These are phyloP conservation scores for Conistra vaccinii DNA, from an alignment of 2,888 invertebrate genomes.

Conservation along the genomic window DNA sequence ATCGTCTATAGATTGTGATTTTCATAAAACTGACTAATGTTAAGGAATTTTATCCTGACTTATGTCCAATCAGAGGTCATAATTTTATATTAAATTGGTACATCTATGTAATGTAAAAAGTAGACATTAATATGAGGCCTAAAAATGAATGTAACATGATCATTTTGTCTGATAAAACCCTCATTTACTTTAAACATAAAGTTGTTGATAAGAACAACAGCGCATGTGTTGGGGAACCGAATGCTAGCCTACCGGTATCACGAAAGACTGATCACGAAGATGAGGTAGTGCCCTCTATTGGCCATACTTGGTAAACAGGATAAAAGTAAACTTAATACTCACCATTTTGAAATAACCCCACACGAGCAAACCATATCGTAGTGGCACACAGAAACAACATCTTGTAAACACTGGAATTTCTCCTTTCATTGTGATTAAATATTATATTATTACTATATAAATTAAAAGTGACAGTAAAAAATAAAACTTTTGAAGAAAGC, in stretches of 20 bases:
- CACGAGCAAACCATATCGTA: conserved; percentile 63
- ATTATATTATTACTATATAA: too few species aligned
- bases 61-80: background rate
- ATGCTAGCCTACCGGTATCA: too few species aligned
- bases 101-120: background rate
- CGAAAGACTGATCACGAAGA: background rate
- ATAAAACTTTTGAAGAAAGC: background rate
- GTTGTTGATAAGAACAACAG: background rate
- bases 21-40: too few species aligned
- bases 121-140: background rate
- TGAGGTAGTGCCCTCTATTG: background rate
- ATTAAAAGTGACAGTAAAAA: background rate
- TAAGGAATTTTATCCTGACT: background rate
- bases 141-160: too few species aligned
- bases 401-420: conserved; percentile 60
- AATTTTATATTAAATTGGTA: background rate
- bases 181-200: background rate
- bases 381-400: conserved; percentile 67
- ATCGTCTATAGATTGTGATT: too few species aligned
- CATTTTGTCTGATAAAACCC: background rate
- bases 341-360: conserved; percentile 67
- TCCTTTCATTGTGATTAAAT: conserved; percentile 50
- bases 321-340: conserved; percentile 23
- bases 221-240: background rate
- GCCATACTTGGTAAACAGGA: background rate